phyloP scores from a whole-genome alignment of 2,888 invertebrate species.

The Xylocampa areola region DNA sequence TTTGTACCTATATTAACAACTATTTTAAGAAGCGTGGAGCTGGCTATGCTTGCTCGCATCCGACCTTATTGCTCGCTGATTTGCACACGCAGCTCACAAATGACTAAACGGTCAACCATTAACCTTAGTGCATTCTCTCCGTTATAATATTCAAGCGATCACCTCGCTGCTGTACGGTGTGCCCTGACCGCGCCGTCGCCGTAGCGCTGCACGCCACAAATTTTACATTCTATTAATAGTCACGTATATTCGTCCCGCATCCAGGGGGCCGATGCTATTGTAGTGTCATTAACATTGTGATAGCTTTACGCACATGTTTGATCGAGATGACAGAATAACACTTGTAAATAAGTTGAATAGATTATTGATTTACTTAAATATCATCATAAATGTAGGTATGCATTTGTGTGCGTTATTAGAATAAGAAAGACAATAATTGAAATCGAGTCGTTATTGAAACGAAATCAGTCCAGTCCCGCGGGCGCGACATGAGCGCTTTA shows the following conservation, averaged over 20 bases:
- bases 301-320: no score
- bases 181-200: not conserved
- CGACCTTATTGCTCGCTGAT: no score
- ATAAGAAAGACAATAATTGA: no score
- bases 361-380: no score
- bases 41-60: not conserved
- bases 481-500: not conserved
- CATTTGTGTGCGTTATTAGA: no score
- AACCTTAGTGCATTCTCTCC: not conserved
- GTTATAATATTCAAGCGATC: not conserved
- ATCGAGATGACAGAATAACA: no score
- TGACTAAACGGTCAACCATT: not conserved
- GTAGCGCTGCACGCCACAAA: not conserved
- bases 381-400: no score
- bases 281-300: no score
- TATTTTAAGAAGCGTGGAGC: not conserved
- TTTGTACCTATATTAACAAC: slow-evolving; percentile 30
- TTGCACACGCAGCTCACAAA: no score
- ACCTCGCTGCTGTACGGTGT: not conserved
- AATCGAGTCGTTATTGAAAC: no score
- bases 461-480: slow-evolving; percentile 4
- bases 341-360: no score
- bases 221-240: not conserved
- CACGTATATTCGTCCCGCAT: not conserved
- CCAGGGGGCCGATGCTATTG: no score